Evolutionary conservation across 2,113 vertebrate genomes (phyloP).

Genomic region (Sceloporus undulatus): DNA sequence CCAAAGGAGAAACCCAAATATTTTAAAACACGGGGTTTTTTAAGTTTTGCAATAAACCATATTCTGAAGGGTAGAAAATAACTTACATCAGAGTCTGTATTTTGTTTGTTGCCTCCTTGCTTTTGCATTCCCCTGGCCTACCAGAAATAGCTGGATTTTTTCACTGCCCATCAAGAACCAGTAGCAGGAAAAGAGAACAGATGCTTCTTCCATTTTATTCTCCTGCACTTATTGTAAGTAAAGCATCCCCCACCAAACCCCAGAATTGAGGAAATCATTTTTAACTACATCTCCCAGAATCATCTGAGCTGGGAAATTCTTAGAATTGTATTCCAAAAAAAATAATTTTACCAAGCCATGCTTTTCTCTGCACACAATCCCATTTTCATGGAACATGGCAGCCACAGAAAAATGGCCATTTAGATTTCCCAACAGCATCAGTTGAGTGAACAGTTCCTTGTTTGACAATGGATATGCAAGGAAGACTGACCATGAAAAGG

Average conservation of each 20-base stretch:
- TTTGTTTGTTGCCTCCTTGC: background rate
- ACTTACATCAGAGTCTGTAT: background rate
- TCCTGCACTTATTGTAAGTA: background rate
- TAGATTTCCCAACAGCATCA: background rate
- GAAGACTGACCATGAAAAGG: background rate
- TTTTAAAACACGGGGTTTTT: conserved; percentile 47
- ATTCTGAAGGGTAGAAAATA: background rate
- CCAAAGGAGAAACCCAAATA: conserved; percentile 55
- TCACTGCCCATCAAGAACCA: background rate
- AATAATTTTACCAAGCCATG: background rate
- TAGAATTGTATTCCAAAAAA: background rate
- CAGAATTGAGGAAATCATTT: background rate
- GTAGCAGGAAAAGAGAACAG: background rate
- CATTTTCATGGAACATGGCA: background rate
- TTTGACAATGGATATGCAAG: background rate
- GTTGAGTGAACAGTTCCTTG: background rate
- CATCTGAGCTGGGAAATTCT: background rate
- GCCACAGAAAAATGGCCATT: too few relatives aligned
- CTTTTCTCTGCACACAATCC: background rate
- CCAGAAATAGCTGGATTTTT: background rate
- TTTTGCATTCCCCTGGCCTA: background rate
- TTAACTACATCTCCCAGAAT: background rate
- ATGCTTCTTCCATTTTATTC: background rate
- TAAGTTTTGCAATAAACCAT: conserved; percentile 18
- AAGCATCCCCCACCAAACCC: too few relatives aligned